Percentiles rank a stretch among this genome's conserved stretches.
Conservation (phyloP, 2,888 invertebrate species). For the Aleiodes testaceus region DNA sequence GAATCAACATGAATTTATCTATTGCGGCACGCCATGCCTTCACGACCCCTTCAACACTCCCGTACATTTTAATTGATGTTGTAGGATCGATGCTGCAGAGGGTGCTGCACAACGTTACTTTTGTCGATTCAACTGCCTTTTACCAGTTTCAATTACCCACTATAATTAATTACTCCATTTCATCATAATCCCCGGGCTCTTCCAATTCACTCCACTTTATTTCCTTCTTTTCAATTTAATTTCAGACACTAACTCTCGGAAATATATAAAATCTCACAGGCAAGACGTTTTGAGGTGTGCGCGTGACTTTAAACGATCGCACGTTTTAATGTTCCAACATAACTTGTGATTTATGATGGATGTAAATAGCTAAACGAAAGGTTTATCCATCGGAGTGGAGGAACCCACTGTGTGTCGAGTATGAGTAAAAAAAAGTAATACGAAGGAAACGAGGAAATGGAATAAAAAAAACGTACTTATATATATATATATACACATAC, state of each 20-base stretch:
- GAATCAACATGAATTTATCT: slow-evolving; percentile 52
- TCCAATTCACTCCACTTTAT: neutral
- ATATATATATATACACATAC: slow-evolving; percentile 23
- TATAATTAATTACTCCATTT: slow-evolving; percentile 2
- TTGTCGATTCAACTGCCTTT: slow-evolving; percentile 38
- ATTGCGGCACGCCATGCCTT: slow-evolving; percentile 51
- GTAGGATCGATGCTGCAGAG: slow-evolving; percentile 45
- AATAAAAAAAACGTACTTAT: slow-evolving; percentile 18
- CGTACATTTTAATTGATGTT: slow-evolving; percentile 48
- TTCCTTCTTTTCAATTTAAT: neutral
- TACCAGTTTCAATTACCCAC: slow-evolving; percentile 3
- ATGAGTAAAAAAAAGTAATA: slow-evolving; percentile 39
- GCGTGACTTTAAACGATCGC: slow-evolving; percentile 46
- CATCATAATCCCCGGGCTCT: neutral
- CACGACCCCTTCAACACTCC: slow-evolving; percentile 43
- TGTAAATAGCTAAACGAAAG: slow-evolving; percentile 65
- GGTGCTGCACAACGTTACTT: slow-evolving; percentile 46
- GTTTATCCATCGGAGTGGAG: slow-evolving; percentile 57
- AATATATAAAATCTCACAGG: slow-evolving; percentile 11
- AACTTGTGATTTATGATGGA: slow-evolving; percentile 60
- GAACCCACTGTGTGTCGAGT: slow-evolving; percentile 41
- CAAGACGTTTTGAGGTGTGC: slow-evolving; percentile 25
- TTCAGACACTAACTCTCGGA: neutral
- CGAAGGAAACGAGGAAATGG: slow-evolving; percentile 37
- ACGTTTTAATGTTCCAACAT: slow-evolving; percentile 38